Conservation (phyloP, 2,113 vertebrate genomes). For the Marmota monax region DNA sequence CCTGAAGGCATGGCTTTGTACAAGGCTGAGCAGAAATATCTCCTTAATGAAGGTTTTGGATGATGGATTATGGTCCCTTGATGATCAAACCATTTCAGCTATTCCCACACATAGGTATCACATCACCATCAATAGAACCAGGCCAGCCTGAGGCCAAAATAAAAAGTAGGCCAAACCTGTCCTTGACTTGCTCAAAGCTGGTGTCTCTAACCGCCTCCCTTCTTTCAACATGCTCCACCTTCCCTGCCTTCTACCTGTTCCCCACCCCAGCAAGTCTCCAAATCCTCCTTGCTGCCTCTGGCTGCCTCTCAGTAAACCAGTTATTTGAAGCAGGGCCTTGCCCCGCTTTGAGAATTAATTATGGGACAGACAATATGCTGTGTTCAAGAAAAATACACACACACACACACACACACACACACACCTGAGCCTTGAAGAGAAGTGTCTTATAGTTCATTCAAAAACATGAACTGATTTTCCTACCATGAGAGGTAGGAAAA, state of each 20-base stretch:
- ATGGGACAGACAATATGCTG: not conserved
- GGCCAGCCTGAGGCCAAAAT: constrained; percentile 57
- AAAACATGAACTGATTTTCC: not conserved
- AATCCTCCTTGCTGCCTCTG: not conserved
- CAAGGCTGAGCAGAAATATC: not conserved
- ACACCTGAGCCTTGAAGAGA: not conserved
- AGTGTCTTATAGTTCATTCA: not conserved
- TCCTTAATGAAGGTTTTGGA: constrained; percentile 72
- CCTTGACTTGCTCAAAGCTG: constrained; percentile 29
- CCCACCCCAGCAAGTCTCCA: not conserved
- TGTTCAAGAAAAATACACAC: not conserved
- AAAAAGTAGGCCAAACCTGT: constrained; percentile 63
- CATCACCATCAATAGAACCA: not conserved
- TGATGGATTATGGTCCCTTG: constrained; percentile 58
- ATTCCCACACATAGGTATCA: constrained; percentile 56
- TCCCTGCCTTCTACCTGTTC: not conserved
- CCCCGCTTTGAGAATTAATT: not conserved
- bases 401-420: too few species aligned
- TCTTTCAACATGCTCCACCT: constrained; percentile 48
- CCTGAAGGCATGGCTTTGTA: constrained; percentile 40
- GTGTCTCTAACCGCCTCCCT: constrained; percentile 21
- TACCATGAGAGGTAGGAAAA: not conserved
- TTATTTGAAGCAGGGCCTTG: not conserved
- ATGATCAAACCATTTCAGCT: constrained; percentile 68
- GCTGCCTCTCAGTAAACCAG: not conserved